Base-by-base conservation (phyloP, 2,888 invertebrate genomes). In the Furcula furcula region DNA sequence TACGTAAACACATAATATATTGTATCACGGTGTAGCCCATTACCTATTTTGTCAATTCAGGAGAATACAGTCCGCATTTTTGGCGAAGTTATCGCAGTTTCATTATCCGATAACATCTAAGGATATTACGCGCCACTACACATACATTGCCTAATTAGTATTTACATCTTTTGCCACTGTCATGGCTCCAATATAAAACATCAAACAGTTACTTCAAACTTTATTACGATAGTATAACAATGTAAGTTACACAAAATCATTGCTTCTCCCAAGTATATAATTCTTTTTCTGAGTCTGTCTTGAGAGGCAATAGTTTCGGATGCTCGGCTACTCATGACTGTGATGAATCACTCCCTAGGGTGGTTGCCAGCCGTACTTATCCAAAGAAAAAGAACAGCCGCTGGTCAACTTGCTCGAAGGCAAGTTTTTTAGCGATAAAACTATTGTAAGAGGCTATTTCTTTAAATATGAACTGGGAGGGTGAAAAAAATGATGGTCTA, bases 281-380 rank as follows among this genome's bases (percentile, higher is more conserved):
- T 36, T 60, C 41, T 47, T 36, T 21, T 40, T 33, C 26, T 26
- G 3, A 3, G 32, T 29, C 39, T 30, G 29, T 32, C 48, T 57
- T 48, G 32, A 40, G 37, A 49, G 29, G 41, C 33, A 43, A 40
- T 46, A 44, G 28, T 36, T 36, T 37, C 36, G 29, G 43, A 39
- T n/a, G 20, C 35, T 39, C 16, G 39, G 45, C 53, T 58, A 51
- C 48, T 40, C 48, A 55, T 36, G 25, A 27, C 29, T 31, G 65
- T 71, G 76, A 78, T 66, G 65, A 65, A 78, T 56, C 39, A 36
- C 59, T 40, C 55, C 40, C 59, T 15, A 15, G 59, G 44, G 55
- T 27, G 40, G 37, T n/a, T 55, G 11, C 43, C 19, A 42, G 29
- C 40, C 51, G 44, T 40, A 46, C 46, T 51, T 55, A 58, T 47